phyloP scores from a whole-genome alignment of 2,888 invertebrate genomes.

The Hermodice carunculata region DNA sequence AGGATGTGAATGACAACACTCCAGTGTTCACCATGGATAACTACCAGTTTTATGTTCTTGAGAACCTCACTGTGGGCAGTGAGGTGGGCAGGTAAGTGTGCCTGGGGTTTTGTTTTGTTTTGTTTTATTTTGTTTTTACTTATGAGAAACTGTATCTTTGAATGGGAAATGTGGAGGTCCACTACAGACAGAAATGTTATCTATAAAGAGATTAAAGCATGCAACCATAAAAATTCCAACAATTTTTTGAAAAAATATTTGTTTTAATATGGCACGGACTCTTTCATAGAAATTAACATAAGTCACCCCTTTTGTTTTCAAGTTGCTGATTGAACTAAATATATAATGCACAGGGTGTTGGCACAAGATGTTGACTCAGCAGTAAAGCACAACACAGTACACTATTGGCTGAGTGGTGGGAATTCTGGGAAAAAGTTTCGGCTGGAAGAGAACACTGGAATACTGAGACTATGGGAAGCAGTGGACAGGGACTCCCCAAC shows the following conservation, averaged over 20 bases:
- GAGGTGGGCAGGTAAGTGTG: too few relatives aligned
- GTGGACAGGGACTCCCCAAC: conserved; percentile 19
- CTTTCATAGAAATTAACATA: too few relatives aligned
- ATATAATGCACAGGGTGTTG: conserved; percentile 5
- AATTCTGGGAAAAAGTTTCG: conserved; percentile 3
- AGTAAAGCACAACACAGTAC: conserved; percentile 1
- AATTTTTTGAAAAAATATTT: too few relatives aligned
- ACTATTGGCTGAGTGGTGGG: conserved; percentile 3
- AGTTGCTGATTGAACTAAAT: too few relatives aligned
- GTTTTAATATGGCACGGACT: too few relatives aligned
- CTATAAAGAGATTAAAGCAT: too few relatives aligned
- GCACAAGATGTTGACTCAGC: conserved; percentile 12
- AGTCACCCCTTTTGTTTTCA: too few relatives aligned
- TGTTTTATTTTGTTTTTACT: neutral
- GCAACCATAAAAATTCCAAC: too few relatives aligned
- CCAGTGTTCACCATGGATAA: conserved; percentile 20
- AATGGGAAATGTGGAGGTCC: too few relatives aligned
- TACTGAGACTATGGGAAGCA: conserved; percentile 12
- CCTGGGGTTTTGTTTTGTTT: too few relatives aligned
- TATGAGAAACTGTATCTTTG: too few relatives aligned
- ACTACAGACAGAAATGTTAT: too few relatives aligned
- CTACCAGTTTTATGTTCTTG: conserved; percentile 15
- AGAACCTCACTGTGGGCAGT: conserved; percentile 12
- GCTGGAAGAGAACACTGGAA: conserved; percentile 23
- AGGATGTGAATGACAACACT: conserved; percentile 30